These are phyloP conservation scores for Chesias legatella DNA, from an alignment of 2,888 invertebrate species.

Conservation along the genomic window DNA sequence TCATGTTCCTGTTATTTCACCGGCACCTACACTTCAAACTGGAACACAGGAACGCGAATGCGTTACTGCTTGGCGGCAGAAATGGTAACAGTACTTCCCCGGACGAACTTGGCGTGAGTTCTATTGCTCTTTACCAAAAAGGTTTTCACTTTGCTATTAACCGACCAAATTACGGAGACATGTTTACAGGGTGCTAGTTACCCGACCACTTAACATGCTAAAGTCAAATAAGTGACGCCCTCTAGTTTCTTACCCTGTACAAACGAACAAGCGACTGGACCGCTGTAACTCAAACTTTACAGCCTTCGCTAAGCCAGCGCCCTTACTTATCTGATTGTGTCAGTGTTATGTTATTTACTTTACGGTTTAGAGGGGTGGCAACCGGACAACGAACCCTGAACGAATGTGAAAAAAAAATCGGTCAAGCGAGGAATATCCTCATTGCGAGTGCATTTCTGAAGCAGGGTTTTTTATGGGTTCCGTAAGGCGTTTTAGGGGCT, in stretches of 20 bases:
- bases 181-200: constrained; percentile 6
- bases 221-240: background rate
- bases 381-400: constrained; percentile 29
- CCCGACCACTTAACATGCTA: no score
- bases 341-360: constrained; percentile 59
- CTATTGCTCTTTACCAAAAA: no score
- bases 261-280: constrained; percentile 6
- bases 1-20: no score
- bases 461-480: constrained; percentile 14
- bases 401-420: constrained; percentile 27
- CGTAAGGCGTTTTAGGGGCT: constrained; percentile 8
- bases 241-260: background rate
- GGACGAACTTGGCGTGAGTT: no score
- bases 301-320: constrained; percentile 26
- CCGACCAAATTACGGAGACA: no score
- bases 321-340: constrained; percentile 62
- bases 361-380: constrained; percentile 38
- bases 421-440: constrained; percentile 25
- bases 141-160: no score
- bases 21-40: no score
- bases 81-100: no score
- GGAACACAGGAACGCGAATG: no score
- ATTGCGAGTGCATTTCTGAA: constrained; percentile 14
- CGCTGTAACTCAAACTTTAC: constrained; percentile 14
- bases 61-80: no score